Evolutionary conservation across 2,797 vertebrate genomes (phyloP).

Genomic region (Carduelis carduelis): DNA sequence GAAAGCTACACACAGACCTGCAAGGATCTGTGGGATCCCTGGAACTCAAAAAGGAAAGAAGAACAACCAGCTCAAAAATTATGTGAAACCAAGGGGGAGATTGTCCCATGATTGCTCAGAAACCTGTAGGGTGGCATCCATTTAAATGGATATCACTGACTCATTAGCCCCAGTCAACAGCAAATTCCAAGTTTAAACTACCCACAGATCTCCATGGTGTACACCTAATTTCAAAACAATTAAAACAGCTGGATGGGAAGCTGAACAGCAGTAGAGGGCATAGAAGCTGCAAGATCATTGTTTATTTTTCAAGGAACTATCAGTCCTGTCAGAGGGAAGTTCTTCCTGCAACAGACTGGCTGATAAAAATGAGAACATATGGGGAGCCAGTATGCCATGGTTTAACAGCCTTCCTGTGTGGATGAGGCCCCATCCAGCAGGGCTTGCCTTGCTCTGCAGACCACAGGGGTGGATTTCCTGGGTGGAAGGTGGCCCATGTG

Average conservation of each 20-base stretch:
- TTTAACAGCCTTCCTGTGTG: neutral
- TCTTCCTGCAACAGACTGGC: neutral
- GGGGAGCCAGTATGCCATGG: neutral
- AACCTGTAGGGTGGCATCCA: neutral
- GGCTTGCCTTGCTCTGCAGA: neutral
- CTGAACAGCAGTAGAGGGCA: constrained; percentile 19
- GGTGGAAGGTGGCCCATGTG: neutral
- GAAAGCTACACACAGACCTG: neutral
- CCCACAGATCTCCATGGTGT: constrained; percentile 11
- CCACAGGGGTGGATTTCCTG: neutral
- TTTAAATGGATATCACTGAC: neutral
- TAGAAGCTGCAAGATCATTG: neutral
- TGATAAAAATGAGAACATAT: neutral
- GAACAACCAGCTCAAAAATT: neutral
- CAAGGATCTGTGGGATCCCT: neutral
- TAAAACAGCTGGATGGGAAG: constrained; percentile 51
- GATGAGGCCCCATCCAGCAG: rapidly evolving
- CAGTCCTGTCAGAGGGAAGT: neutral
- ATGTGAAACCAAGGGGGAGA: neutral
- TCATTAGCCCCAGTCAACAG: constrained; percentile 28
- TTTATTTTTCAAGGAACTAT: neutral
- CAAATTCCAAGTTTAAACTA: neutral
- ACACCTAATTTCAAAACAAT: constrained; percentile 47
- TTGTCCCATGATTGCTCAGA: neutral
- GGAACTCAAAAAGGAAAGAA: neutral